Percentiles rank a stretch among this genome's conserved stretches.
Evolutionary conservation across 2,113 vertebrate species (phyloP).

Genomic region (Taurulus bubalis): DNA sequence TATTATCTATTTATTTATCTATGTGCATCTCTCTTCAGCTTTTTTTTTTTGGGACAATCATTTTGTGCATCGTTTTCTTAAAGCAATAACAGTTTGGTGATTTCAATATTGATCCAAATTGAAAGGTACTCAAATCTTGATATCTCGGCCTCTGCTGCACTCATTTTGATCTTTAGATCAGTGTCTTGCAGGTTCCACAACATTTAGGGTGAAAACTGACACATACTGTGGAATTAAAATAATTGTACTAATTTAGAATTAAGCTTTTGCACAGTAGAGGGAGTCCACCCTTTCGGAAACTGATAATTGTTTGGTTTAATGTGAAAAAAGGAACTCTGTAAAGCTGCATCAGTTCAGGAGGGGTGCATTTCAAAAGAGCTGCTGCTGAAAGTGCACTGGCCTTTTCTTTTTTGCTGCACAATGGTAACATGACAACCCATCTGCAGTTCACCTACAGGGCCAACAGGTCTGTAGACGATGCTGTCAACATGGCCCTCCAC

Average conservation of each 20-base stretch:
- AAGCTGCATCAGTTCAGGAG: not conserved
- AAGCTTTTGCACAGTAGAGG: not conserved
- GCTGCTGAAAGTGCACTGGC: slow-evolving; percentile 25
- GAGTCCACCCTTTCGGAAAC: not conserved
- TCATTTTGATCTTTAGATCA: not conserved
- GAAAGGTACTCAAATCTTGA: not conserved
- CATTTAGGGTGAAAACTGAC: not conserved
- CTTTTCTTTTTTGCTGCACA: slow-evolving; percentile 23
- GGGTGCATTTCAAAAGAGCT: not conserved
- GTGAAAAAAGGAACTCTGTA: not conserved
- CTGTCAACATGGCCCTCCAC: too few species aligned
- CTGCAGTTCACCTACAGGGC: too few species aligned
- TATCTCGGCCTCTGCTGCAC: not conserved
- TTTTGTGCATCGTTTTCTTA: too few species aligned
- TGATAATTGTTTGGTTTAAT: not conserved
- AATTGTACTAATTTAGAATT: not conserved
- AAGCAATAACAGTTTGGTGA: too few species aligned
- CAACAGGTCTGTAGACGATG: too few species aligned
- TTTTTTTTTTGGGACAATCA: too few species aligned
- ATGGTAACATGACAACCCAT: not conserved
- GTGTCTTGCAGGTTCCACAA: not conserved
- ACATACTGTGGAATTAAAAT: not conserved
- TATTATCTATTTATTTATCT: too few species aligned
- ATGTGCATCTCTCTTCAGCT: too few species aligned
- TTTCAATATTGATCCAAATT: too few species aligned